These are phyloP conservation scores for Merodon equestris DNA, from an alignment of 2,888 invertebrate genomes.

Conservation along the genomic window DNA sequence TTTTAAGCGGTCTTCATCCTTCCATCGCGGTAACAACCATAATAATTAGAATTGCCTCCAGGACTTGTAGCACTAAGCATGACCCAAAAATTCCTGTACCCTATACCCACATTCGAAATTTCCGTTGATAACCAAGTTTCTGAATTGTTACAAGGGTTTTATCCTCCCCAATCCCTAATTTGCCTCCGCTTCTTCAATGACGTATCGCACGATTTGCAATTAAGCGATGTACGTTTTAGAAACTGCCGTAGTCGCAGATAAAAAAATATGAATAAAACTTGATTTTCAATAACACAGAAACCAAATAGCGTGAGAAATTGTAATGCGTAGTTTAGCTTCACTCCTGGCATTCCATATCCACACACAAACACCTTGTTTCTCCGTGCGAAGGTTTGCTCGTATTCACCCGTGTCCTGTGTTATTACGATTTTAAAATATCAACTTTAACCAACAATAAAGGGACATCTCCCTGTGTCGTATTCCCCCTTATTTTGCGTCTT, in stretches of 20 bases:
- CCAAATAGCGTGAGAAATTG: slow-evolving; percentile 67
- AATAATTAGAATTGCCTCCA: no score
- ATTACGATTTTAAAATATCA: slow-evolving; percentile 47
- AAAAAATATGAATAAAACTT: slow-evolving; percentile 17
- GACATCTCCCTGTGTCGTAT: slow-evolving; percentile 42
- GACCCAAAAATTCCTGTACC: no score
- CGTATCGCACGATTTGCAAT: no score
- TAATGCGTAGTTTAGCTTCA: slow-evolving; percentile 64
- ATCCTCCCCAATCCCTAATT: no score
- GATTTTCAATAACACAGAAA: slow-evolving; percentile 35
- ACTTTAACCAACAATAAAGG: slow-evolving; percentile 33
- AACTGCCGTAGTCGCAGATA: neutral
- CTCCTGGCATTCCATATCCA: slow-evolving; percentile 38
- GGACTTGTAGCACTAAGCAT: no score
- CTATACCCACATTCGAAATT: no score
- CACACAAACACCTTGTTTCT: slow-evolving; percentile 10
- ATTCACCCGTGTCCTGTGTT: slow-evolving; percentile 21
- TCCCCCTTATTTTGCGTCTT: slow-evolving; percentile 52
- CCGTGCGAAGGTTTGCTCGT: neutral
- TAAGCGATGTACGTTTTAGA: neutral
- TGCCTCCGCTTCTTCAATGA: no score
- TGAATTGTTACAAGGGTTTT: no score
- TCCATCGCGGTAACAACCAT: no score
- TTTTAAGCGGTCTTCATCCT: no score
- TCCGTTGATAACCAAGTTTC: no score